These are phyloP conservation scores for Crotalus viridis DNA, from an alignment of 2,113 vertebrate genomes.

Conservation along the genomic window DNA sequence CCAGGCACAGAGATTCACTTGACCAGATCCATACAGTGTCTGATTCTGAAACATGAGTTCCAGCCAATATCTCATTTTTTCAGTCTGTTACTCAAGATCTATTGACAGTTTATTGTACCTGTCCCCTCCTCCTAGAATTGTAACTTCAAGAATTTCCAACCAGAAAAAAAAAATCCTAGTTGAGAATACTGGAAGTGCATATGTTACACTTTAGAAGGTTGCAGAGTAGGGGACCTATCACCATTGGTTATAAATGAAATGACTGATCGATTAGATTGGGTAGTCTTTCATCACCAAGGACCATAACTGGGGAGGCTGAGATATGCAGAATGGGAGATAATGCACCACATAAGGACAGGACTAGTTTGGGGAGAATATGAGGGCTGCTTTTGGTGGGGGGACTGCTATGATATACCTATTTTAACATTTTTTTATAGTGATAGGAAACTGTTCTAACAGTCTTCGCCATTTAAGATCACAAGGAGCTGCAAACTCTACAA, in stretches of 20 bases:
- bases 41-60: not conserved
- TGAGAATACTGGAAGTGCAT: not conserved
- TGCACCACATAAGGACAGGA: not conserved
- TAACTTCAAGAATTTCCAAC: not conserved
- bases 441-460: not conserved
- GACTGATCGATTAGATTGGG: not conserved
- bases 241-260: not conserved
- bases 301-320: not conserved
- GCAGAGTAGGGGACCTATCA: not conserved
- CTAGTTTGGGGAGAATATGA: not conserved
- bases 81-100: not conserved
- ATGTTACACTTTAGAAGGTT: not conserved
- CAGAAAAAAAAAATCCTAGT: not conserved
- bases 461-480: not conserved
- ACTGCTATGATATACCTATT: not conserved
- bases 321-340: not conserved
- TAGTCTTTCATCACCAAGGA: not conserved
- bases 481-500: not conserved
- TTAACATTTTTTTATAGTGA: not conserved
- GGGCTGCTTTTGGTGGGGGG: not conserved
- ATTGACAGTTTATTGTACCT: not conserved
- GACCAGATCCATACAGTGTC: not conserved
- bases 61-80: no score
- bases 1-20: not conserved
- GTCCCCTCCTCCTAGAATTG: not conserved